Evolutionary conservation across 2,888 invertebrate species (phyloP).

Genomic region (Yponomeuta plumbellus): DNA sequence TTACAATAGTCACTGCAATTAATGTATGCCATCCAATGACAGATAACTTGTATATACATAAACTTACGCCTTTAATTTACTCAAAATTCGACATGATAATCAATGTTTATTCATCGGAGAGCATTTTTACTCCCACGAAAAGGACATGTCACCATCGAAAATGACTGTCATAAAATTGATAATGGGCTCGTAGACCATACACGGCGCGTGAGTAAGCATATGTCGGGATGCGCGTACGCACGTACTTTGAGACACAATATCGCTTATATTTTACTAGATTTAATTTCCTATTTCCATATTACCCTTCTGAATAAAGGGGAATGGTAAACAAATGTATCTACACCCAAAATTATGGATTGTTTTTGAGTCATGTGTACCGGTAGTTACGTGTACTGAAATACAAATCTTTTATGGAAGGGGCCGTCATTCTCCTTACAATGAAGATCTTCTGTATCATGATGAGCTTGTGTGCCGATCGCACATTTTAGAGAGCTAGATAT

Average conservation of each 20-base stretch:
- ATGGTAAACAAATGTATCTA: not conserved
- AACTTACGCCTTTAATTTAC: not conserved
- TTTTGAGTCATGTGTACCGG: too few relatives aligned
- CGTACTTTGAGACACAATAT: not conserved
- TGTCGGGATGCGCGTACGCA: slow-evolving; percentile 12
- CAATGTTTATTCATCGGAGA: not conserved
- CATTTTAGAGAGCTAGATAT: too few relatives aligned
- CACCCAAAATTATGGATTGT: not conserved
- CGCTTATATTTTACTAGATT: not conserved
- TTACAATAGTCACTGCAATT: not conserved
- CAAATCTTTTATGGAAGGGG: too few relatives aligned
- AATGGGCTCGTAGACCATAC: slow-evolving; percentile 5
- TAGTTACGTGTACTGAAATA: too few relatives aligned
- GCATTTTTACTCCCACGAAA: not conserved
- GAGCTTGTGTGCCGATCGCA: too few relatives aligned
- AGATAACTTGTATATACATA: not conserved
- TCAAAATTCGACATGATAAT: slow-evolving; percentile 1
- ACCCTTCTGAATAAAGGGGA: not conserved
- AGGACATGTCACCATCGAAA: slow-evolving; percentile 10
- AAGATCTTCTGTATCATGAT: too few relatives aligned
- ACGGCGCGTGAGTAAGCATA: slow-evolving; percentile 11
- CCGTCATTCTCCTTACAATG: too few relatives aligned
- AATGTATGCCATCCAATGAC: not conserved
- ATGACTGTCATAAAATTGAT: slow-evolving; percentile 10
- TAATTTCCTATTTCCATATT: not conserved